phyloP scores from a whole-genome alignment of 2,797 vertebrate genomes.

The Hoplostethus atlanticus region DNA sequence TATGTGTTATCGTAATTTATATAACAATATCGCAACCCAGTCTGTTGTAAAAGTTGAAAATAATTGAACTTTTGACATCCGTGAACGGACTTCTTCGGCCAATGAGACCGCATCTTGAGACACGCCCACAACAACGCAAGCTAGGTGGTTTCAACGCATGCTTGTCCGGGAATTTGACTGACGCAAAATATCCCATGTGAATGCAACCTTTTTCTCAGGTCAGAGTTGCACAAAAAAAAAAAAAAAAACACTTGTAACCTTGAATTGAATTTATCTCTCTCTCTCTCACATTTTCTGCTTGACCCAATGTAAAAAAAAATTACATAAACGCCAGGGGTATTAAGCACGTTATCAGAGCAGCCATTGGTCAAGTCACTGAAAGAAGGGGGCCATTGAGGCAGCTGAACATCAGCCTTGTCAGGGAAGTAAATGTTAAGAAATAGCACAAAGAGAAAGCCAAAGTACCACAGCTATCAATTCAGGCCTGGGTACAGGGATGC shows the following conservation, averaged over 20 bases:
- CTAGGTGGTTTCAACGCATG: too few relatives aligned
- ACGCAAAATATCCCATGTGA: too few relatives aligned
- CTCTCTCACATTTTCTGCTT: slow-evolving; percentile 17
- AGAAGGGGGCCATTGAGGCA: slow-evolving; percentile 65
- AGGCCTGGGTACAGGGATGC: slow-evolving; percentile 62
- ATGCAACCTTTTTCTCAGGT: neutral
- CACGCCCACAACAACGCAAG: too few relatives aligned
- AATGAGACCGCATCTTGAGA: too few relatives aligned
- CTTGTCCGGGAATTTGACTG: too few relatives aligned
- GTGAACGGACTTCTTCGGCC: too few relatives aligned
- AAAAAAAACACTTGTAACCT: slow-evolving; percentile 36
- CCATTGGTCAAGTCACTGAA: slow-evolving; percentile 30
- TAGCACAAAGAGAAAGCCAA: slow-evolving; percentile 44
- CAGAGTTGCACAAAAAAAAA: slow-evolving; percentile 9
- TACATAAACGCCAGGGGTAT: slow-evolving; percentile 58
- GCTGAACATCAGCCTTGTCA: slow-evolving; percentile 54
- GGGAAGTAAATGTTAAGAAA: slow-evolving; percentile 18
- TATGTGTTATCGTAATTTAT: too few relatives aligned
- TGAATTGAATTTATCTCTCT: slow-evolving; percentile 43
- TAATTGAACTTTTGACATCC: too few relatives aligned
- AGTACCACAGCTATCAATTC: slow-evolving; percentile 71
- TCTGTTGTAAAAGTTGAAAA: too few relatives aligned
- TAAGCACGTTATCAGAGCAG: slow-evolving; percentile 56
- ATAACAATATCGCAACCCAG: too few relatives aligned
- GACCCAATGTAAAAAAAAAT: slow-evolving; percentile 45